phyloP scores from a whole-genome alignment of 53 echinoderm and acorn worm genomes.

The Temnopleurus reevesii region DNA sequence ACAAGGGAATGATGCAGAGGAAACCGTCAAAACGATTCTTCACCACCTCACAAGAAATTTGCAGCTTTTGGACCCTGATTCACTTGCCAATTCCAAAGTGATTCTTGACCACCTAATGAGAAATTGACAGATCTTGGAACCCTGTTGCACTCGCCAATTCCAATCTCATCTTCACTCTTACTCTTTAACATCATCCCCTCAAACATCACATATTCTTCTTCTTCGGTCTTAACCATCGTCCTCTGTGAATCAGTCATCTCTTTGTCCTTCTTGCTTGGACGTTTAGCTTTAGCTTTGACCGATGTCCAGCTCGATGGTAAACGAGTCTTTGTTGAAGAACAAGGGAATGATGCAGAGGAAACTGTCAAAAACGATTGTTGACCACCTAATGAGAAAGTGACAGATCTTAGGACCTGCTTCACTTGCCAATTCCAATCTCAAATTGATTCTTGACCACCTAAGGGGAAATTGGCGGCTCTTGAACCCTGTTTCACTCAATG shows the following conservation, averaged over 20 bases:
- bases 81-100: constrained; percentile 52
- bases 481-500: constrained; percentile 15
- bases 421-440: neutral
- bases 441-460: neutral
- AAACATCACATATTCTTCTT: constrained; percentile 69
- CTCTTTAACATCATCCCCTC: constrained; percentile 73
- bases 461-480: no score
- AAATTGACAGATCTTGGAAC: neutral
- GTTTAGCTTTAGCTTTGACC: constrained; percentile 60
- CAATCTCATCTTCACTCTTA: constrained; percentile 57
- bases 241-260: constrained; percentile 6
- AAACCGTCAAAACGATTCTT: no score
- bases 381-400: constrained; percentile 58
- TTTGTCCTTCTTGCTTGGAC: constrained; percentile 20
- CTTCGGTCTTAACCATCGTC: constrained; percentile 5
- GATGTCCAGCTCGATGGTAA: constrained; percentile 79
- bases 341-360: constrained; percentile 77
- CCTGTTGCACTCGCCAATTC: constrained; percentile 53
- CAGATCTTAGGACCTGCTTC: neutral
- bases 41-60: no score
- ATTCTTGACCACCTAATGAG: neutral
- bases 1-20: no score
- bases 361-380: constrained; percentile 91
- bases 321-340: constrained; percentile 83
- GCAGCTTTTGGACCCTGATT: neutral